Evolutionary conservation across 1,140 invertebrate species (phyloP).

Genomic region (Glossosoma conforme): DNA sequence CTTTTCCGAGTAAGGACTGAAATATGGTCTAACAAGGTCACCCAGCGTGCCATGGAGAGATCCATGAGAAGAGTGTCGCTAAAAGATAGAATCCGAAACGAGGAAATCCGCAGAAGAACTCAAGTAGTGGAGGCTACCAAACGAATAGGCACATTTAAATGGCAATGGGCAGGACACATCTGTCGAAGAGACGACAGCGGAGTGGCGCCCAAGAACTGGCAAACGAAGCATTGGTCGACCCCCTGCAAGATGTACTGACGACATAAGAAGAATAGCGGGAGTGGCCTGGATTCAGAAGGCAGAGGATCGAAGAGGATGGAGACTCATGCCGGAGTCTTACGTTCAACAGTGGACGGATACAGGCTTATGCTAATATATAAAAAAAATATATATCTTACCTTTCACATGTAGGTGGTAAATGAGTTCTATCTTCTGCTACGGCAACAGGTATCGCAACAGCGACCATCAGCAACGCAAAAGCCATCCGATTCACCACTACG

Average conservation of each 20-base stretch:
- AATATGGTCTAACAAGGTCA: not conserved
- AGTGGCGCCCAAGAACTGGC: not conserved
- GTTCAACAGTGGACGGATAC: not conserved
- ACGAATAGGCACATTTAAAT: no score
- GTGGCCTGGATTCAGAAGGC: no score
- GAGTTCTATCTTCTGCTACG: slow-evolving; percentile 21
- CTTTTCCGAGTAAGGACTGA: not conserved
- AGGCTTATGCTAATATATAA: not conserved
- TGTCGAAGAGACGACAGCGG: no score
- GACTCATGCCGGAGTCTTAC: not conserved
- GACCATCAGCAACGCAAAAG: not conserved
- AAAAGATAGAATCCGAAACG: no score
- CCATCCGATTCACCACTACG: no score
- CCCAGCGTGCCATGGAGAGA: no score
- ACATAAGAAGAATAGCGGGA: not conserved
- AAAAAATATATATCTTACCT: slow-evolving; percentile 16
- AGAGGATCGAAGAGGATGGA: no score
- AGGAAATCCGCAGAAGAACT: no score
- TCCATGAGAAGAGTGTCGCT: no score
- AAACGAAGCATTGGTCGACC: slow-evolving; percentile 5
- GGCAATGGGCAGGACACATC: no score
- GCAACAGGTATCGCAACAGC: not conserved
- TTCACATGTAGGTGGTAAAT: slow-evolving; percentile 26
- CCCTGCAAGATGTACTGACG: not conserved
- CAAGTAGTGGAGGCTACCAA: no score